Conservation (phyloP, 2,113 vertebrate genomes). For the Cinclus cinclus region DNA sequence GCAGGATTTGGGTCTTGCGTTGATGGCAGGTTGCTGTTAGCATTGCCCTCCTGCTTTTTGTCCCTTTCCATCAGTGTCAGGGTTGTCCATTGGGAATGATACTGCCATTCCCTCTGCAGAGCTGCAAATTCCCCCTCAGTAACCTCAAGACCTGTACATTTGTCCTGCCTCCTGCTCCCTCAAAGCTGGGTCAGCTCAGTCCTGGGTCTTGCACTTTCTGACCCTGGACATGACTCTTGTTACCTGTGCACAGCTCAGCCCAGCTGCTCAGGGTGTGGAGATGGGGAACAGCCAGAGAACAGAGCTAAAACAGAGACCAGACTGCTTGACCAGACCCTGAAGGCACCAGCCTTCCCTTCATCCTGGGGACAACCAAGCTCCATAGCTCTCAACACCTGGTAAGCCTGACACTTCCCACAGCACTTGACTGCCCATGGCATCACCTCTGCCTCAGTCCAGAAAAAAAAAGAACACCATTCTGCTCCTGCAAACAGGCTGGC, state of each 20-base stretch:
- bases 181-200: neutral
- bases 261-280: neutral
- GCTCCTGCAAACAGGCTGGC: neutral
- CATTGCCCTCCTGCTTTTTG: neutral
- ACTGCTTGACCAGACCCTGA: neutral
- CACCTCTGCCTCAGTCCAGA: neutral
- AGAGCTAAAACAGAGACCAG: neutral
- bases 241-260: neutral
- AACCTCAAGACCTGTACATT: neutral
- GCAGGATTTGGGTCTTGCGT: neutral
- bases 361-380: neutral
- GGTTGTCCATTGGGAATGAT: neutral
- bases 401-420: fast-evolving
- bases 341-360: neutral
- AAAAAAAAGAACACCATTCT: neutral
- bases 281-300: neutral
- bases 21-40: neutral
- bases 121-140: neutral
- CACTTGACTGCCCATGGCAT: neutral
- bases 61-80: neutral
- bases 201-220: neutral
- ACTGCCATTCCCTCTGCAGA: neutral
- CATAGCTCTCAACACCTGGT: neutral
- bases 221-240: neutral
- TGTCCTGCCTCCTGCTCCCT: neutral